Percentiles rank a stretch among this genome's conserved stretches.
phyloP scores from a whole-genome alignment of 1,140 invertebrate genomes.

The Homarus americanus region DNA sequence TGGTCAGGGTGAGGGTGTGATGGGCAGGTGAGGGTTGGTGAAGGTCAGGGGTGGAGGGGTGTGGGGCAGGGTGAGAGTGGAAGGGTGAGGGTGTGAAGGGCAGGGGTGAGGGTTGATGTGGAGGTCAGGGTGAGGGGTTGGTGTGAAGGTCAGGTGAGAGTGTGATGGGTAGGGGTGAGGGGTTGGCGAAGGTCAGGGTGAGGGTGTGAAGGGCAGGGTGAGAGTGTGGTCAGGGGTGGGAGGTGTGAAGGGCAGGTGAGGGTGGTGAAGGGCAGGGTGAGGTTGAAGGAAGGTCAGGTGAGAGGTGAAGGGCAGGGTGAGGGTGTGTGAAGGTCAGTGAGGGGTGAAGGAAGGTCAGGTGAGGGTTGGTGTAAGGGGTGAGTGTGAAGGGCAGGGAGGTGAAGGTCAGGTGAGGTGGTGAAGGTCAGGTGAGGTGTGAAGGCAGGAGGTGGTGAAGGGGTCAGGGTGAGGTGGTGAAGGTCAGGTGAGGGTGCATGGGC shows the following conservation, averaged over 20 bases:
- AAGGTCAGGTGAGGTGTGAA: too few relatives aligned
- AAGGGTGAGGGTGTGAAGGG: too few relatives aligned
- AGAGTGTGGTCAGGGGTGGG: background rate
- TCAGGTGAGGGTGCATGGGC: background rate
- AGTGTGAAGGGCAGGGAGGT: too few relatives aligned
- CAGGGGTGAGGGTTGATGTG: background rate
- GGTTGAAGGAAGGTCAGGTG: background rate
- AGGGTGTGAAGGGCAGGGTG: background rate
- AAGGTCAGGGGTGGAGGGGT: too few relatives aligned
- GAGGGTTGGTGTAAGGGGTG: background rate
- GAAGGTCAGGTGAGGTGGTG: too few relatives aligned
- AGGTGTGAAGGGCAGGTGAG: background rate
- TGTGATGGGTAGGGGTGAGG: too few relatives aligned
- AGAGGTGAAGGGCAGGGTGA: background rate
- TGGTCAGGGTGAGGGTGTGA: too few relatives aligned
- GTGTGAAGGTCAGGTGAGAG: background rate
- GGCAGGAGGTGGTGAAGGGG: too few relatives aligned
- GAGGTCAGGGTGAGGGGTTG: background rate
- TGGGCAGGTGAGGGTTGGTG: too few relatives aligned
- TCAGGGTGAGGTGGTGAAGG: background rate
- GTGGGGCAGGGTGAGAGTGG: too few relatives aligned
- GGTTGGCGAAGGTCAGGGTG: background rate
- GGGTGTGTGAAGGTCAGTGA: too few relatives aligned
- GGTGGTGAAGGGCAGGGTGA: background rate
- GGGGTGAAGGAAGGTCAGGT: background rate